Conservation (phyloP, 2,797 vertebrate species). For the Thalassophryne amazonica region DNA sequence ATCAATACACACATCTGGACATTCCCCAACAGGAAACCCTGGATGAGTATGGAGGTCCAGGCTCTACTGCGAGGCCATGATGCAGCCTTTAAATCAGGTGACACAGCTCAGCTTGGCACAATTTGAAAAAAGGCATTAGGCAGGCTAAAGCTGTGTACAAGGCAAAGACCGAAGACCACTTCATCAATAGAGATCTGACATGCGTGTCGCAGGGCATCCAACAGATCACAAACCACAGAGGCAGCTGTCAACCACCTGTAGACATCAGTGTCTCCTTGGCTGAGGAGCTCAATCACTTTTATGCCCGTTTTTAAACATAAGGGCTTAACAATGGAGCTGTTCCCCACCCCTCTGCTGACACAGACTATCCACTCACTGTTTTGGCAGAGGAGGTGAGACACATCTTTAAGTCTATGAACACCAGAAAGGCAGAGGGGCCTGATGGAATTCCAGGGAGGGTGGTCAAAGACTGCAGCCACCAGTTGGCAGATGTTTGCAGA, state of each 20-base stretch:
- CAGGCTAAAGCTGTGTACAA: not conserved
- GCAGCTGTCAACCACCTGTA: not conserved
- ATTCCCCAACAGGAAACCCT: too few relatives aligned
- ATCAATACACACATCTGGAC: too few relatives aligned
- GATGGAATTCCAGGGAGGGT: not conserved
- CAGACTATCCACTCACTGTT: too few relatives aligned
- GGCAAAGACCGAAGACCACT: not conserved
- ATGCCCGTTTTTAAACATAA: not conserved
- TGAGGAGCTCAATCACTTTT: not conserved
- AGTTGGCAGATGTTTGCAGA: not conserved
- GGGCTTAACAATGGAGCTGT: too few relatives aligned
- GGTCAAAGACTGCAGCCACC: not conserved
- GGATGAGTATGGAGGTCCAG: too few relatives aligned
- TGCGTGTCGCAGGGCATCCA: not conserved
- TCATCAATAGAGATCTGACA: not conserved
- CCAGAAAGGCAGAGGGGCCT: not conserved
- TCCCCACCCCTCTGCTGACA: too few relatives aligned
- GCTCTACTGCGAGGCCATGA: too few relatives aligned
- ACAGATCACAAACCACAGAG: not conserved
- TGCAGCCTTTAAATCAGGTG: too few relatives aligned
- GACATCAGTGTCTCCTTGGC: not conserved
- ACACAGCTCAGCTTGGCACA: too few relatives aligned
- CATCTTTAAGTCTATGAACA: not conserved
- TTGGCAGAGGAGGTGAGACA: too few relatives aligned
- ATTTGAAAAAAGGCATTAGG: not conserved